Evolutionary conservation across 2,888 invertebrate species (phyloP).

Genomic region (Drosophila gaucha): DNA sequence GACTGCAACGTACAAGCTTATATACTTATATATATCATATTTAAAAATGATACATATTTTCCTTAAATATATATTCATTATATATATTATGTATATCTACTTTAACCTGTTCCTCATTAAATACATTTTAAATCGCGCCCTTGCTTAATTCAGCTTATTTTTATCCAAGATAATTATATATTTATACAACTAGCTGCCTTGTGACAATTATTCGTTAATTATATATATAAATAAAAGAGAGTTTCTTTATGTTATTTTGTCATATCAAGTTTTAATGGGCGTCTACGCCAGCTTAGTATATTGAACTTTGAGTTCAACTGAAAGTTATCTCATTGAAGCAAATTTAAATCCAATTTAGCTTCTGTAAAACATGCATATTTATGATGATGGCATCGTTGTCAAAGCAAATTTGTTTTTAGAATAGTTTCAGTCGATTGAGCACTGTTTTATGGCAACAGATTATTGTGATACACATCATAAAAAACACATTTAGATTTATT

Average conservation of each 20-base stretch:
- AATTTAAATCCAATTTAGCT: conserved; percentile 13
- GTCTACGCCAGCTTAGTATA: too few species aligned
- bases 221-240: not conserved
- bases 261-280: not conserved
- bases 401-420: not conserved
- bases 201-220: not conserved
- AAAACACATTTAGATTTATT: not conserved
- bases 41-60: not conserved
- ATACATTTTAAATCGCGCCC: not conserved
- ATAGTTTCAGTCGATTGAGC: not conserved
- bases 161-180: not conserved
- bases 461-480: not conserved
- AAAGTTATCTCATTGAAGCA: too few species aligned
- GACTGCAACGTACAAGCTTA: too few species aligned
- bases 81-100: not conserved
- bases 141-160: not conserved
- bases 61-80: not conserved
- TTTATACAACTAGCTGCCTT: conserved; percentile 6
- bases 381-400: not conserved
- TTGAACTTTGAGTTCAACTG: conserved; percentile 15
- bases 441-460: not conserved
- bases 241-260: not conserved
- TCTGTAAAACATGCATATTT: conserved; percentile 7
- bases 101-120: not conserved
- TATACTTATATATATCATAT: not conserved